Percentiles rank a stretch among this genome's conserved stretches.
Conservation (phyloP, 1,140 invertebrate genomes). For the Solen grandis region DNA sequence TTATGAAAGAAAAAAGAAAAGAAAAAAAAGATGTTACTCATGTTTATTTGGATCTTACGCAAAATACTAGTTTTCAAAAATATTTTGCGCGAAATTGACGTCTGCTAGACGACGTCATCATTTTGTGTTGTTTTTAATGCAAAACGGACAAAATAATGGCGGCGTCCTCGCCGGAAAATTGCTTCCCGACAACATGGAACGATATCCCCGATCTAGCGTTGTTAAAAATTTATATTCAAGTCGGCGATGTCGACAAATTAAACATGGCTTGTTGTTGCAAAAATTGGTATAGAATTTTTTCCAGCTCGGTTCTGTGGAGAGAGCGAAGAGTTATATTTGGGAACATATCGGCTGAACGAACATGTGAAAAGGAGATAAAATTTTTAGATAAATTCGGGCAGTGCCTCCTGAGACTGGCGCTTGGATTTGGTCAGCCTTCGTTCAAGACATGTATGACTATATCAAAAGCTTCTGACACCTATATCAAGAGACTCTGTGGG, state of each 20-base stretch:
- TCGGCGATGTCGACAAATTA: slow-evolving; percentile 48
- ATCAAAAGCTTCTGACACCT: slow-evolving; percentile 53
- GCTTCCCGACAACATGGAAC: slow-evolving; percentile 38
- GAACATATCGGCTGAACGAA: slow-evolving; percentile 11
- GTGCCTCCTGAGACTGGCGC: slow-evolving; percentile 43
- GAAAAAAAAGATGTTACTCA: too few species aligned
- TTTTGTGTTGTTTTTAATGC: too few species aligned
- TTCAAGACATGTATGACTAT: slow-evolving; percentile 56
- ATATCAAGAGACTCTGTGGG: slow-evolving; percentile 33
- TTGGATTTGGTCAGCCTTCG: slow-evolving; percentile 48
- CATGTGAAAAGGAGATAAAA: slow-evolving; percentile 38
- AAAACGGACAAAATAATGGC: too few species aligned
- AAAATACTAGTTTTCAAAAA: too few species aligned
- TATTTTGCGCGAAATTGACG: too few species aligned
- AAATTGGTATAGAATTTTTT: slow-evolving; percentile 63
- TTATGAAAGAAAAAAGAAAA: too few species aligned
- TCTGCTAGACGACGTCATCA: too few species aligned
- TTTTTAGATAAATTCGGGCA: slow-evolving; percentile 60
- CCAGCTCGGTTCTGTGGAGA: slow-evolving; percentile 59
- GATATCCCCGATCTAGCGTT: slow-evolving; percentile 59
- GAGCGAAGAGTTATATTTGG: slow-evolving; percentile 50
- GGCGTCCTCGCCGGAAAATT: too few species aligned
- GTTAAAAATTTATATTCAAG: slow-evolving; percentile 49
- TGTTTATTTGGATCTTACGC: too few species aligned
- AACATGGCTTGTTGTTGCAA: slow-evolving; percentile 55